Evolutionary conservation across 2,888 invertebrate genomes (phyloP).

Genomic region (Pseudococcus longispinus): DNA sequence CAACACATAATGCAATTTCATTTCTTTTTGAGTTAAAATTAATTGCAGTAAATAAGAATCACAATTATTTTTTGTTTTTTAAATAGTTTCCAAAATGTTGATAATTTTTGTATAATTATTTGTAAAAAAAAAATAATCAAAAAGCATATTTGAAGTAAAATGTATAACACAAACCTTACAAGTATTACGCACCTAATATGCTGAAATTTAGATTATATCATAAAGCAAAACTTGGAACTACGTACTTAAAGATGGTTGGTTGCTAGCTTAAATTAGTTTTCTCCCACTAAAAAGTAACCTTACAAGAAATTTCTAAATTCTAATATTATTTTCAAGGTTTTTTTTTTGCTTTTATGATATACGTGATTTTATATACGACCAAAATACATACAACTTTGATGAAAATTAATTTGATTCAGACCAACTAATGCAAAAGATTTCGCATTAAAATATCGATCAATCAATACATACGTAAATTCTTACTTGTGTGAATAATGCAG

Average conservation of each 20-base stretch:
- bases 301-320: no score
- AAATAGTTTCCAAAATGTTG: background rate
- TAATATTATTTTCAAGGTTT: no score
- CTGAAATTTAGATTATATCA: background rate
- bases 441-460: background rate
- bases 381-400: background rate
- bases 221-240: no score
- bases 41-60: background rate
- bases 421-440: background rate
- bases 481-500: background rate
- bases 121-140: background rate
- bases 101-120: background rate
- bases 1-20: background rate
- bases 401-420: background rate
- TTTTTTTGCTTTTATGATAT: no score
- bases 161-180: background rate
- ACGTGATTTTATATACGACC: background rate
- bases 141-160: background rate
- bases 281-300: no score
- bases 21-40: background rate
- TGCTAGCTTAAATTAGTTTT: no score
- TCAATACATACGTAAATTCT: background rate
- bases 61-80: background rate
- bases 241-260: no score
- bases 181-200: background rate